These are phyloP conservation scores for Itoplectis maculator DNA, from an alignment of 2,888 invertebrate species.

Conservation along the genomic window DNA sequence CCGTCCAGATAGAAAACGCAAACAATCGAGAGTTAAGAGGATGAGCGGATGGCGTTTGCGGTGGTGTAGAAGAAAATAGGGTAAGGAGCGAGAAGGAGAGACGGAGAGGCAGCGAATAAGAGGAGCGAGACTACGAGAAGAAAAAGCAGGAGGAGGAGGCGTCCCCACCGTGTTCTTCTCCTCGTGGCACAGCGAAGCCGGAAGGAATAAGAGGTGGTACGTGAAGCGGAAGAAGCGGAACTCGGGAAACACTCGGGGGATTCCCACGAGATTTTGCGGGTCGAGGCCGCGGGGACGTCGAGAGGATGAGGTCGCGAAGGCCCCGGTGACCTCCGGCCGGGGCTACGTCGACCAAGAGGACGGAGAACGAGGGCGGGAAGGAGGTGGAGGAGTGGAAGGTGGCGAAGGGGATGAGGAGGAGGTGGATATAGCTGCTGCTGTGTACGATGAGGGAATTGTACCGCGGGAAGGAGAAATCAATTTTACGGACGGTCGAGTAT, in stretches of 20 bases:
- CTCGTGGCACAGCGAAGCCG: background rate
- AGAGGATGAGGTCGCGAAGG: slow-evolving; percentile 38
- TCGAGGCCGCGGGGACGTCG: slow-evolving; percentile 24
- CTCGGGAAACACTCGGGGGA: slow-evolving; percentile 19
- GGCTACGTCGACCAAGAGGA: slow-evolving; percentile 10
- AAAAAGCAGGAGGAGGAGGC: background rate
- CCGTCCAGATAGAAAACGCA: slow-evolving; percentile 28
- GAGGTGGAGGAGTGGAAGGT: slow-evolving; percentile 12
- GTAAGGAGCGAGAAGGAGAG: slow-evolving; percentile 6
- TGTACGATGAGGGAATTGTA: slow-evolving; percentile 56
- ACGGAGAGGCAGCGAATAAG: background rate
- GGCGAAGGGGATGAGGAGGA: no score
- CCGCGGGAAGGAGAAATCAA: slow-evolving; percentile 77
- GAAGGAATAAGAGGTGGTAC: slow-evolving; percentile 18
- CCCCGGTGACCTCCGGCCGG: slow-evolving; percentile 42
- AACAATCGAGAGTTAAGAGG: slow-evolving; percentile 26
- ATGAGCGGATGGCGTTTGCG: slow-evolving; percentile 7
- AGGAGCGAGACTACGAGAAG: slow-evolving; percentile 7
- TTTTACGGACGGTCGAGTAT: slow-evolving; percentile 78
- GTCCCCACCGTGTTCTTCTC: no score
- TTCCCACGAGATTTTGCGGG: slow-evolving; percentile 55
- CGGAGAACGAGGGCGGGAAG: slow-evolving; percentile 13
- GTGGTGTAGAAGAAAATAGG: slow-evolving; percentile 20
- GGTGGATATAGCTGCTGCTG: slow-evolving; percentile 27
- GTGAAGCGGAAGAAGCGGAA: slow-evolving; percentile 14